Conservation (phyloP, 2,888 invertebrate species). For the Empis livida region DNA sequence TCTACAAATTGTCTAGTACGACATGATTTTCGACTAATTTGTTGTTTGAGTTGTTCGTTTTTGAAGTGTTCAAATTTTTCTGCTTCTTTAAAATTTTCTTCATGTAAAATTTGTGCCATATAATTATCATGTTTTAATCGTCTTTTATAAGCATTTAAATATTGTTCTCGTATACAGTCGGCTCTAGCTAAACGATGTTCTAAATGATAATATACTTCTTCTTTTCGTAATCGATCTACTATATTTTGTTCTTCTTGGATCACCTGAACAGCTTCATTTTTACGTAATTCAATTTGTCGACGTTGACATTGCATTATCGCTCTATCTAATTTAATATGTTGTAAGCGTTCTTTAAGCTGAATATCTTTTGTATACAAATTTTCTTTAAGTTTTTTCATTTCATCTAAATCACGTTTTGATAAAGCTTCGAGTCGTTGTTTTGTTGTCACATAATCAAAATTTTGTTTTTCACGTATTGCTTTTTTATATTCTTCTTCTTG, state of each 20-base stretch:
- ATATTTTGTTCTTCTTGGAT: constrained; percentile 29
- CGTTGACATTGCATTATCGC: constrained; percentile 25
- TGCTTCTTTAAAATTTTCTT: constrained; percentile 30
- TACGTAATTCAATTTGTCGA: constrained; percentile 26
- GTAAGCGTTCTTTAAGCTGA: constrained; percentile 25
- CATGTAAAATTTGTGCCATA: constrained; percentile 29
- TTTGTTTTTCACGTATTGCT: constrained; percentile 29
- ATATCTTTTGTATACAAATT: constrained; percentile 27
- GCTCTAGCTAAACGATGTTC: constrained; percentile 28
- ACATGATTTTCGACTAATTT: constrained; percentile 26
- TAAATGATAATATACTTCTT: constrained; percentile 26
- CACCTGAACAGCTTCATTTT: constrained; percentile 25
- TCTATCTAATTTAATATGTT: constrained; percentile 24
- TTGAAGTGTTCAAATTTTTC: constrained; percentile 24
- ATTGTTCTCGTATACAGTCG: constrained; percentile 24
- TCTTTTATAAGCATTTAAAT: constrained; percentile 25
- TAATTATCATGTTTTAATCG: constrained; percentile 31
- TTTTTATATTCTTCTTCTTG: constrained; percentile 31
- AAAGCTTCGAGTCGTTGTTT: constrained; percentile 29
- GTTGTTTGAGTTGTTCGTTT: constrained; percentile 23
- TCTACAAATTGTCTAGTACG: constrained; percentile 28
- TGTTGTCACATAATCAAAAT: constrained; percentile 28
- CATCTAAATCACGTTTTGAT: constrained; percentile 26
- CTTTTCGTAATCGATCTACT: constrained; percentile 27
- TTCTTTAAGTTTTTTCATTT: constrained; percentile 24